Conservation (phyloP, 2,888 invertebrate genomes). For the Pristionchus japonicus region DNA sequence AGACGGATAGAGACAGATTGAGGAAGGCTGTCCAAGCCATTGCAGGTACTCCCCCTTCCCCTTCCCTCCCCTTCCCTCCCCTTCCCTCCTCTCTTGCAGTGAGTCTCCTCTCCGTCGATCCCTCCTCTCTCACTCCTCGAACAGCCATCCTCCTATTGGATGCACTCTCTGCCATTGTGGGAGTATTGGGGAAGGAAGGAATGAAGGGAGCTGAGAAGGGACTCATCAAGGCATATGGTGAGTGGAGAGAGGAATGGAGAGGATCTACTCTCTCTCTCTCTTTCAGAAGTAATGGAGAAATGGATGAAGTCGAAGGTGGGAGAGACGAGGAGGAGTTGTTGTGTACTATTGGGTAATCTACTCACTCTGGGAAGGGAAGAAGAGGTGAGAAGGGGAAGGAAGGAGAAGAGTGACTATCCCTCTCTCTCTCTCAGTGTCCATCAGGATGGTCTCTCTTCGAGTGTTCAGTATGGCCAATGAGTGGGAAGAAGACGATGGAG, state of each 20-base stretch:
- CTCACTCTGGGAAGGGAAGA: slow-evolving; percentile 17
- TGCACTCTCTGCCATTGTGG: not conserved
- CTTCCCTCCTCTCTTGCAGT: not conserved
- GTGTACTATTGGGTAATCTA: slow-evolving; percentile 35
- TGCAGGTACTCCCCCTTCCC: not conserved
- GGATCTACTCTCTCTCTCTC: no score
- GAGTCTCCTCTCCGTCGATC: not conserved
- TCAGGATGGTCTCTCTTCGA: slow-evolving; percentile 23
- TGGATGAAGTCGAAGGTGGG: not conserved
- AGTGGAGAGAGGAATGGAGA: not conserved
- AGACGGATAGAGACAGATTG: slow-evolving; percentile 6
- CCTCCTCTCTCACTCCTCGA: not conserved
- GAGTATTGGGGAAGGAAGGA: not conserved
- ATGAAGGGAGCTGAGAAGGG: slow-evolving; percentile 1
- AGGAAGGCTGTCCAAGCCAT: not conserved
- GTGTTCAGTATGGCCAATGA: slow-evolving; percentile 31
- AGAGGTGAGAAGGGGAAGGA: not conserved
- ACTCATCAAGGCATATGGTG: slow-evolving; percentile 19
- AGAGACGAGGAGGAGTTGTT: not conserved
- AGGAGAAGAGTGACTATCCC: no score
- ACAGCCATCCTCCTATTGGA: slow-evolving; percentile 27
- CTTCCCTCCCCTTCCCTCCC: no score
- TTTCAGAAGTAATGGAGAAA: not conserved
- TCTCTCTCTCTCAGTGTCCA: not conserved
- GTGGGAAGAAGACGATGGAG: not conserved